Evolutionary conservation across 2,888 invertebrate species (phyloP).

Genomic region (Conomelus anceps): DNA sequence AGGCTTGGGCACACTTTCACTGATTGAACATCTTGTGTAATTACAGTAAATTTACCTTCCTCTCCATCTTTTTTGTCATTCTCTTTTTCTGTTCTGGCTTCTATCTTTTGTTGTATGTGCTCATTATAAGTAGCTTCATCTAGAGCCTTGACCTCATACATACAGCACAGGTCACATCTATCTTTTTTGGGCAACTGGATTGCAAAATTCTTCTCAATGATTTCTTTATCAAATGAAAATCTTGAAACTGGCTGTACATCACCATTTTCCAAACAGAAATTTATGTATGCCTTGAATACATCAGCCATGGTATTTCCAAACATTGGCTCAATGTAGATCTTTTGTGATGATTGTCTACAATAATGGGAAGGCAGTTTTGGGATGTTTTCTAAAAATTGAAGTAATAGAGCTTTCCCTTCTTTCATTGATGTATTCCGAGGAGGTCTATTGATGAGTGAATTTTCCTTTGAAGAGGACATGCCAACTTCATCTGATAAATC

Average conservation of each 20-base stretch:
- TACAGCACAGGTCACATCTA: slow-evolving; percentile 22
- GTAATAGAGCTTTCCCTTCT: neutral
- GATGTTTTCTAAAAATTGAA: neutral
- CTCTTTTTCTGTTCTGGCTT: slow-evolving; percentile 24
- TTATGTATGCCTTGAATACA: neutral
- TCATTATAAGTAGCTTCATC: slow-evolving; percentile 19
- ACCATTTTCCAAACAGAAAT: neutral
- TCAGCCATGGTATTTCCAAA: neutral
- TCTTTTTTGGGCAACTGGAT: slow-evolving; percentile 25
- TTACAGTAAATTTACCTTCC: neutral
- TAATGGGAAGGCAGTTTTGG: slow-evolving; percentile 3
- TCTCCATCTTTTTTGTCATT: slow-evolving; percentile 10
- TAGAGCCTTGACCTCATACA: slow-evolving; percentile 13
- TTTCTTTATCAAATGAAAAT: neutral
- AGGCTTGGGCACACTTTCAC: slow-evolving; percentile 29
- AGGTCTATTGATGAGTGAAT: neutral
- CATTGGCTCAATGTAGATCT: neutral
- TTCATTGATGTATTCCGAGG: neutral
- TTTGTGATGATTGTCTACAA: neutral
- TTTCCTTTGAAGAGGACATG: neutral
- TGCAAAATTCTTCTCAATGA: neutral
- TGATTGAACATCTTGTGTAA: slow-evolving; percentile 9
- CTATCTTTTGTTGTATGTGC: slow-evolving; percentile 23
- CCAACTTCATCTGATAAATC: neutral
- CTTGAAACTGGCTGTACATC: neutral